phyloP scores from a whole-genome alignment of 1,140 invertebrate species.

The Helicoverpa zea region DNA sequence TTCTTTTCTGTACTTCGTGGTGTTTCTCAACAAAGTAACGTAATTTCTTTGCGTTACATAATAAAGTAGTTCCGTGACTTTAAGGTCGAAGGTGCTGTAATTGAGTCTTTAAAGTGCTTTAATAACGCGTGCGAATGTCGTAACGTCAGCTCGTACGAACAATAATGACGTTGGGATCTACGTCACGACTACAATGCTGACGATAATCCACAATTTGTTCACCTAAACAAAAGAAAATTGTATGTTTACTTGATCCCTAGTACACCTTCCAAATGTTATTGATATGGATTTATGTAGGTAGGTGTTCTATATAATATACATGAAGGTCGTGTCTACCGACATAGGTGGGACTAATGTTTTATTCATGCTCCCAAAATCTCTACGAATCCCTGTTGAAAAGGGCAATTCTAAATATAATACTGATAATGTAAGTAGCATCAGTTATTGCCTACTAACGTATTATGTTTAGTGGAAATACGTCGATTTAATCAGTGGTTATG shows the following conservation, averaged over 20 bases:
- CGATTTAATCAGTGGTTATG: not conserved
- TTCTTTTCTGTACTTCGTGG: too few relatives aligned
- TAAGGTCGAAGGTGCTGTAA: not conserved
- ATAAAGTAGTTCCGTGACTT: not conserved
- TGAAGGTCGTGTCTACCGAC: not conserved
- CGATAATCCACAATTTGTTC: not conserved
- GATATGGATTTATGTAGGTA: not conserved
- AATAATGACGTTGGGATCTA: not conserved
- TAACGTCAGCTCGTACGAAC: not conserved
- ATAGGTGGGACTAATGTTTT: not conserved
- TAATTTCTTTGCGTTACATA: not conserved
- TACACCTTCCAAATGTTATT: not conserved
- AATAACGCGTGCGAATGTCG: conserved; percentile 3
- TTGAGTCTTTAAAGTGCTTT: conserved; percentile 14
- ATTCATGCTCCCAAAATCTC: conserved; percentile 4
- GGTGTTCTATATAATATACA: not conserved
- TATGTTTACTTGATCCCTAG: not conserved
- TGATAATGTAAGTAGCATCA: not conserved
- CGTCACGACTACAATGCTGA: not conserved
- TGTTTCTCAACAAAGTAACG: not conserved
- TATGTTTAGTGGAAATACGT: too few relatives aligned
- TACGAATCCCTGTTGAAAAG: not conserved
- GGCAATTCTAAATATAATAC: conserved; percentile 12
- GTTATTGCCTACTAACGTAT: too few relatives aligned
- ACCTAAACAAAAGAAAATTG: conserved; percentile 6